Evolutionary conservation across 2,888 invertebrate genomes (phyloP).

Genomic region (Cheilosia scutellata): DNA sequence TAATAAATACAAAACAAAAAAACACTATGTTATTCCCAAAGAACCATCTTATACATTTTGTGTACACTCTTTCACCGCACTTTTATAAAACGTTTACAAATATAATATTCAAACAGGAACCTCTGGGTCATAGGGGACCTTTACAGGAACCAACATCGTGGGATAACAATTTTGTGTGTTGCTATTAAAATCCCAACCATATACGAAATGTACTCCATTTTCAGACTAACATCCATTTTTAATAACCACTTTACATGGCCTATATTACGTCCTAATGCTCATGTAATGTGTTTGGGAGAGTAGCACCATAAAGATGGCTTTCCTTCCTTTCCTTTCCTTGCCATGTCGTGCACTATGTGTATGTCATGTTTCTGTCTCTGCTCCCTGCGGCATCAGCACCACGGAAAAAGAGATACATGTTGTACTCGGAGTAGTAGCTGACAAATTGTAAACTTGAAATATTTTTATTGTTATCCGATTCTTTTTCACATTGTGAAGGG

Average conservation of each 20-base stretch:
- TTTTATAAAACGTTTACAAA: not conserved
- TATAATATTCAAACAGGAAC: not conserved
- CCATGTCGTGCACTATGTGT: not conserved
- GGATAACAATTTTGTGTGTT: constrained; percentile 27
- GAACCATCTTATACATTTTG: constrained; percentile 16
- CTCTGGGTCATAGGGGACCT: constrained; percentile 12
- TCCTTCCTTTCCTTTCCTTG: not conserved
- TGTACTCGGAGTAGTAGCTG: constrained; percentile 17
- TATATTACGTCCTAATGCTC: not conserved
- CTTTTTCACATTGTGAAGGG: constrained; percentile 47
- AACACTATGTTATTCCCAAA: constrained; percentile 9
- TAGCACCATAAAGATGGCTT: not conserved
- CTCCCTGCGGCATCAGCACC: constrained; percentile 41
- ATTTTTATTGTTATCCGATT: constrained; percentile 58
- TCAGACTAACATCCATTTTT: constrained; percentile 38
- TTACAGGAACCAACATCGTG: constrained; percentile 1
- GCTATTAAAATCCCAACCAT: constrained; percentile 5
- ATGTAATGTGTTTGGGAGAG: not conserved
- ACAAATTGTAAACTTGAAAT: constrained; percentile 45
- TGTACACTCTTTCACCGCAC: not conserved
- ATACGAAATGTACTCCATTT: constrained; percentile 25
- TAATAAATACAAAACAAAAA: not conserved
- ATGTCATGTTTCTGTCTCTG: not conserved
- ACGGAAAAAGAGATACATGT: not conserved
- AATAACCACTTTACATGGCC: constrained; percentile 53